phyloP scores from a whole-genome alignment of 2,113 vertebrate species.

The Tichodroma muraria region DNA sequence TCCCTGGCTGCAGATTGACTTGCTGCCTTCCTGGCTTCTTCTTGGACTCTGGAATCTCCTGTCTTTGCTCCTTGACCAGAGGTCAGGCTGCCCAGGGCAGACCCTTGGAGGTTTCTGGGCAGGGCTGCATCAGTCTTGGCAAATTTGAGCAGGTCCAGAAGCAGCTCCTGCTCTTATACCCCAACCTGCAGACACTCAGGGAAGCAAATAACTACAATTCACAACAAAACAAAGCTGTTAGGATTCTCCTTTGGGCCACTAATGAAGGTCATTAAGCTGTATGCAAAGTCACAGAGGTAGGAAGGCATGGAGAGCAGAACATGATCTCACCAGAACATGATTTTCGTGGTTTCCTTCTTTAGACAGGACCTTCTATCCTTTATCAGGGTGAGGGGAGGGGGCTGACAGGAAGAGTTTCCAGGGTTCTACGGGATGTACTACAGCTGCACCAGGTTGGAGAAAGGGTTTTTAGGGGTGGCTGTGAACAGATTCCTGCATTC shows the following conservation, averaged over 20 bases:
- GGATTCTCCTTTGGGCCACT: constrained; percentile 16
- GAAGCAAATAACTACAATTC: background rate
- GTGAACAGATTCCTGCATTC: too few relatives aligned
- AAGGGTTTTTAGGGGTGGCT: background rate
- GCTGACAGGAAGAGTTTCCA: background rate
- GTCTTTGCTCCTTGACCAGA: accelerated
- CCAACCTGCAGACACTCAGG: background rate
- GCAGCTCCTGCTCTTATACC: background rate
- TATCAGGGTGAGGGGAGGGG: background rate
- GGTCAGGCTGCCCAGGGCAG: background rate
- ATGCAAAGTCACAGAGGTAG: background rate
- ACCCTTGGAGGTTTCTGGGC: background rate
- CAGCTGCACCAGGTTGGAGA: background rate
- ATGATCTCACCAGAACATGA: background rate
- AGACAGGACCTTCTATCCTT: background rate
- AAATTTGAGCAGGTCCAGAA: background rate
- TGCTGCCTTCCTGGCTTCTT: background rate
- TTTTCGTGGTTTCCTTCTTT: constrained; percentile 2
- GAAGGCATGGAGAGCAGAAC: constrained; percentile 8
- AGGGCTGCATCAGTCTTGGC: background rate
- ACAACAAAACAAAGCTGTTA: constrained; percentile 14
- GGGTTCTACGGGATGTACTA: accelerated
- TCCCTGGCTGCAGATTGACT: background rate
- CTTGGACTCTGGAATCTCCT: background rate
- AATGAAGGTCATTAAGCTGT: constrained; percentile 54